phyloP scores from a whole-genome alignment of 2,797 vertebrate species.

The Poecilia velifera region DNA sequence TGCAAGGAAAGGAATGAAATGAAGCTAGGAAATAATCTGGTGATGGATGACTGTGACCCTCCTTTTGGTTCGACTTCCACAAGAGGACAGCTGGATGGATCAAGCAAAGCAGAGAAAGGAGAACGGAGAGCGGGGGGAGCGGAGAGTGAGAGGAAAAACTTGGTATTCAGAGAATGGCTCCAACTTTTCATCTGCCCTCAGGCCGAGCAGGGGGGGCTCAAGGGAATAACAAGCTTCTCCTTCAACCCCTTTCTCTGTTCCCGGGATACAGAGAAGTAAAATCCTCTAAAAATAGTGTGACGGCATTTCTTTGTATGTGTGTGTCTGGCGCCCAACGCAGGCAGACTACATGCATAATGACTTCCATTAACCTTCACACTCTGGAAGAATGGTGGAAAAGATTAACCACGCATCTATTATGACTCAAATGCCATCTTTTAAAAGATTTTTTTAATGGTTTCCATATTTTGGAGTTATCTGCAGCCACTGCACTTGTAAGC shows the following conservation, averaged over 20 bases:
- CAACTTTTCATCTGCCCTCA: constrained; percentile 72
- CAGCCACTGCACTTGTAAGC: background rate
- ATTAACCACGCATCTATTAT: constrained; percentile 44
- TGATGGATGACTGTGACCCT: constrained; percentile 90
- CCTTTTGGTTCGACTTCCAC: constrained; percentile 74
- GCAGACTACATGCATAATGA: constrained; percentile 73
- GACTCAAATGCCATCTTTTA: constrained; percentile 23
- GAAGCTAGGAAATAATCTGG: constrained; percentile 73
- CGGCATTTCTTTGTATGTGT: constrained; percentile 59
- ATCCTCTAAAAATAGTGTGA: constrained; percentile 74
- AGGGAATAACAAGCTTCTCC: constrained; percentile 74
- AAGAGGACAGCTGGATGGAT: constrained; percentile 68
- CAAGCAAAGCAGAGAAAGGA: constrained; percentile 50
- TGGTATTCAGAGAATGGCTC: constrained; percentile 66
- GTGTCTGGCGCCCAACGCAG: constrained; percentile 44
- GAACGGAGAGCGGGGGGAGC: constrained; percentile 30
- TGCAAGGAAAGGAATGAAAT: constrained; percentile 82
- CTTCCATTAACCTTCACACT: constrained; percentile 76
- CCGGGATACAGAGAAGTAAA: constrained; percentile 69
- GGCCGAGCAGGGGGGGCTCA: constrained; percentile 59
- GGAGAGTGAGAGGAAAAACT: constrained; percentile 48
- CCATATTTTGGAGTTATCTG: constrained; percentile 8
- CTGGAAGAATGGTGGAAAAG: constrained; percentile 44
- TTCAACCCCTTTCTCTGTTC: constrained; percentile 65
- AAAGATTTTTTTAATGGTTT: background rate